These are phyloP conservation scores for Nesoenas mayeri DNA, from an alignment of 2,113 vertebrate genomes.

Conservation along the genomic window DNA sequence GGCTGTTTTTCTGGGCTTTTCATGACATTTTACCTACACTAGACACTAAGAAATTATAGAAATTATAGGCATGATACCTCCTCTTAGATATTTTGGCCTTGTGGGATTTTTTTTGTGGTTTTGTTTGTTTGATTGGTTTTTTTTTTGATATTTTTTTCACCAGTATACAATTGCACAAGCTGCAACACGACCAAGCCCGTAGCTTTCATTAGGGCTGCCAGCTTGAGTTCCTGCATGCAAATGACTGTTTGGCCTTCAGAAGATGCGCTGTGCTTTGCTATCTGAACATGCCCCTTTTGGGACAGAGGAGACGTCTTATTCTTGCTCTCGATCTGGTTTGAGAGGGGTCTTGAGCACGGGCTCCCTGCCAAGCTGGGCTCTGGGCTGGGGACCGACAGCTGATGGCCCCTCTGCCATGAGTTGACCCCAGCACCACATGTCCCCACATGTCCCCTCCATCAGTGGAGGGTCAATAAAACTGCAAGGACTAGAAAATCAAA, in stretches of 20 bases:
- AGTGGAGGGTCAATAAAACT: neutral
- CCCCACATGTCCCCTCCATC: rapidly evolving
- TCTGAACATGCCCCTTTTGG: neutral
- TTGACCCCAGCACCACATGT: neutral
- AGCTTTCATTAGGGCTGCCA: neutral
- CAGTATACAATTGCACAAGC: neutral
- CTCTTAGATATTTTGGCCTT: neutral
- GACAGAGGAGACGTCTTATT: neutral
- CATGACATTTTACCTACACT: neutral
- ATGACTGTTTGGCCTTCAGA: neutral
- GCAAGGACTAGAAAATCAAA: neutral
- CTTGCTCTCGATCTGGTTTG: neutral
- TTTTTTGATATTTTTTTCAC: no score
- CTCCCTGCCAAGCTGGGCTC: neutral
- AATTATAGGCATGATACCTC: no score
- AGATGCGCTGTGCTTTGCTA: neutral
- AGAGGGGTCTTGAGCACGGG: neutral
- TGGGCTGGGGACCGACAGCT: neutral
- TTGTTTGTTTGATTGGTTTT: no score
- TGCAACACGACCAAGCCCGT: rapidly evolving
- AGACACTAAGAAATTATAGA: no score
- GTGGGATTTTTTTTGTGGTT: no score
- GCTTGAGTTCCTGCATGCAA: neutral
- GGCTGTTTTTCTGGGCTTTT: neutral
- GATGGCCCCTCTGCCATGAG: rapidly evolving